A percentile compares a stretch with the other conserved stretches of the same genome.
phyloP scores from a whole-genome alignment of 2,113 vertebrate species.

The Paedocypris sp. region DNA sequence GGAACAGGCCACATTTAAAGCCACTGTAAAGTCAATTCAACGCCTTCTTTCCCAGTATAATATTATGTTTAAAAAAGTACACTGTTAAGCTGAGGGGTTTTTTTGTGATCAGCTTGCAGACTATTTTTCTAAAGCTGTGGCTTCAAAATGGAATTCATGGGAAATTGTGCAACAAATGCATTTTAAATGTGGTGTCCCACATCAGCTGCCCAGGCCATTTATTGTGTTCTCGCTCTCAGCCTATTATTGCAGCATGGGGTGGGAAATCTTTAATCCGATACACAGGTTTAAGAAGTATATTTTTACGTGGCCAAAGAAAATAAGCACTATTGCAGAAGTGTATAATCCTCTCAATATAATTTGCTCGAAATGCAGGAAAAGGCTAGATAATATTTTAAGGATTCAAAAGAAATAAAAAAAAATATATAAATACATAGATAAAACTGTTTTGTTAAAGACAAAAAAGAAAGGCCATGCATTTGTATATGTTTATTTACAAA shows the following conservation, averaged over 20 bases:
- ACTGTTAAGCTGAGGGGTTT: constrained; percentile 42
- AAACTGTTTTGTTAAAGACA: no score
- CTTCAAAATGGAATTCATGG: constrained; percentile 31
- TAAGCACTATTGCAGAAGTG: constrained; percentile 34
- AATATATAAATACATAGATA: no score
- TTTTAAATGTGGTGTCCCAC: constrained; percentile 19
- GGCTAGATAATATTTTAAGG: constrained; percentile 30
- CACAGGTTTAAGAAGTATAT: constrained; percentile 47
- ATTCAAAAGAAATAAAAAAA: constrained; percentile 37
- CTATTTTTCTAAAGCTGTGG: constrained; percentile 21
- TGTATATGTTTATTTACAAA: no score
- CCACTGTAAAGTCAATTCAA: no score
- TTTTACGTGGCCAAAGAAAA: constrained; percentile 41
- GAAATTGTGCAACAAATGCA: constrained; percentile 20
- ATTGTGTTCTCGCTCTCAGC: constrained; percentile 38
- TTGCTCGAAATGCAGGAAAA: constrained; percentile 32
- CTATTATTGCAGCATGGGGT: constrained; percentile 36
- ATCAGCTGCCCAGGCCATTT: constrained; percentile 44
- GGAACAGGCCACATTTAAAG: no score
- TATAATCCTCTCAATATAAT: constrained; percentile 50
- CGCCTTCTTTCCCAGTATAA: background rate
- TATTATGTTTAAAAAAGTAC: constrained; percentile 23
- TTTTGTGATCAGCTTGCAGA: constrained; percentile 4
- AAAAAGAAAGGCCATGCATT: no score
- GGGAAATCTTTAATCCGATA: constrained; percentile 49